Evolutionary conservation across 2,888 invertebrate species (phyloP).

Genomic region (Cataglyphis albicans): DNA sequence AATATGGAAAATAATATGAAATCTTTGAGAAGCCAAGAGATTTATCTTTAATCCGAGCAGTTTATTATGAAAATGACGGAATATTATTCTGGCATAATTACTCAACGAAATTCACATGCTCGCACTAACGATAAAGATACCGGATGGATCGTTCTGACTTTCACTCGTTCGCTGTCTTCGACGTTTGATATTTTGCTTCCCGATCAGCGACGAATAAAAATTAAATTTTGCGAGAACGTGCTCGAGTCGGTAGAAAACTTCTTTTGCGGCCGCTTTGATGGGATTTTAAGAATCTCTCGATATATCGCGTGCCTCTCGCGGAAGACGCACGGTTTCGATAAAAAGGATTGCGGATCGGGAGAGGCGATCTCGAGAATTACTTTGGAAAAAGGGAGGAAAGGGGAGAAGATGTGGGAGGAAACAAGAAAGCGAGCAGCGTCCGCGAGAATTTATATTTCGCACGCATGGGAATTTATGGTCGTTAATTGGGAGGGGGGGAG

Average conservation of each 20-base stretch:
- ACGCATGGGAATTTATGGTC: constrained; percentile 66
- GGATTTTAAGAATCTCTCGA: constrained; percentile 57
- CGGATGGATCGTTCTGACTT: background rate
- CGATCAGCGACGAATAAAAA: constrained; percentile 27
- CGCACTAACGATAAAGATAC: background rate
- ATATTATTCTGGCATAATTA: constrained; percentile 46
- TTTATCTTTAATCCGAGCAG: constrained; percentile 42
- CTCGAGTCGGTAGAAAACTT: constrained; percentile 27
- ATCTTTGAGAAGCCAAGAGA: constrained; percentile 36
- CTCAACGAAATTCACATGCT: constrained; percentile 12
- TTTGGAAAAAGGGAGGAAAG: background rate
- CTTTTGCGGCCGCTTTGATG: constrained; percentile 28
- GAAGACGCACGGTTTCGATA: constrained; percentile 55
- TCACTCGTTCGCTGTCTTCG: background rate
- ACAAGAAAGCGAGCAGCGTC: constrained; percentile 32
- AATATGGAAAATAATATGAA: constrained; percentile 18
- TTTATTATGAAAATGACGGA: constrained; percentile 19
- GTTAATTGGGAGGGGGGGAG: constrained; percentile 61
- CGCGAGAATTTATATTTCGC: constrained; percentile 55
- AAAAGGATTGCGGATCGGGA: constrained; percentile 37
- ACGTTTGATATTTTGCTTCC: constrained; percentile 18
- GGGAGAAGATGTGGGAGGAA: background rate
- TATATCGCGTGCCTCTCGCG: constrained; percentile 38
- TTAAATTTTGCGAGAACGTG: constrained; percentile 25
- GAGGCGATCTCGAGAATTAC: constrained; percentile 23